Evolutionary conservation across 2,797 vertebrate genomes (phyloP).

Genomic region (Selene dorsalis): DNA sequence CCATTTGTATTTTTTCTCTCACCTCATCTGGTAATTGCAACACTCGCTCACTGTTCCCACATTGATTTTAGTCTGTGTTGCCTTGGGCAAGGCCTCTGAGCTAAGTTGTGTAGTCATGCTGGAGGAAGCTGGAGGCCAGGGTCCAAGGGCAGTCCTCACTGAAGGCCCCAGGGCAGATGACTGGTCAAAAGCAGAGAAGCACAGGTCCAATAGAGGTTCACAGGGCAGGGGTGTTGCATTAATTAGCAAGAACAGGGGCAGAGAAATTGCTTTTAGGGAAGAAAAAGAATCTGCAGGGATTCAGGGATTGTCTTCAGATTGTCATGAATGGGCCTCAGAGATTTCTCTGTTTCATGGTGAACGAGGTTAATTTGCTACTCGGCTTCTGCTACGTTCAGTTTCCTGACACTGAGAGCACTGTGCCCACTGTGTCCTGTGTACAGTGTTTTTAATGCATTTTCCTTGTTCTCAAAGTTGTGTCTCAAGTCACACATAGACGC

Average conservation of each 20-base stretch:
- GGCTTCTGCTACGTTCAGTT: conserved; percentile 21
- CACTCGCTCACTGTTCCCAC: conserved; percentile 18
- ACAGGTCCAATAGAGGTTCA: conserved; percentile 4
- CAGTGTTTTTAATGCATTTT: conserved; percentile 53
- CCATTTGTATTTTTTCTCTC: conserved; percentile 31
- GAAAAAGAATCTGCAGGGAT: conserved; percentile 49
- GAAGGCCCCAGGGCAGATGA: conserved; percentile 50
- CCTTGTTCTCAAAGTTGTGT: conserved; percentile 45
- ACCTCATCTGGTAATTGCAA: conserved; percentile 31
- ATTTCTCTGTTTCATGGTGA: conserved; percentile 57
- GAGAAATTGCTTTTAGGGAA: conserved; percentile 43
- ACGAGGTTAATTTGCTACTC: conserved; percentile 44
- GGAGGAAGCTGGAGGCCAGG: conserved; percentile 34
- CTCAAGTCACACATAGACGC: not conserved
- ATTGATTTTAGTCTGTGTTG: conserved; percentile 60
- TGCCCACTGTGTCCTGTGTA: conserved; percentile 12
- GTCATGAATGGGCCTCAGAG: conserved; percentile 56
- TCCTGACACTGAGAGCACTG: conserved; percentile 31
- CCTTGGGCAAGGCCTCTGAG: conserved; percentile 60
- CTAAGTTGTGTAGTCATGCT: conserved; percentile 30
- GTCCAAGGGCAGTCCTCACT: conserved; percentile 45
- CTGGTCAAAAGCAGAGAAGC: conserved; percentile 49
- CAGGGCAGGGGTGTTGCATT: conserved; percentile 49
- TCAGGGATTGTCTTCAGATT: conserved; percentile 57
- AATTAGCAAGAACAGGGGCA: conserved; percentile 55